Percentiles rank a stretch among this genome's conserved stretches.
phyloP scores from a whole-genome alignment of 2,797 vertebrate species.

The Xiphophorus birchmanni region DNA sequence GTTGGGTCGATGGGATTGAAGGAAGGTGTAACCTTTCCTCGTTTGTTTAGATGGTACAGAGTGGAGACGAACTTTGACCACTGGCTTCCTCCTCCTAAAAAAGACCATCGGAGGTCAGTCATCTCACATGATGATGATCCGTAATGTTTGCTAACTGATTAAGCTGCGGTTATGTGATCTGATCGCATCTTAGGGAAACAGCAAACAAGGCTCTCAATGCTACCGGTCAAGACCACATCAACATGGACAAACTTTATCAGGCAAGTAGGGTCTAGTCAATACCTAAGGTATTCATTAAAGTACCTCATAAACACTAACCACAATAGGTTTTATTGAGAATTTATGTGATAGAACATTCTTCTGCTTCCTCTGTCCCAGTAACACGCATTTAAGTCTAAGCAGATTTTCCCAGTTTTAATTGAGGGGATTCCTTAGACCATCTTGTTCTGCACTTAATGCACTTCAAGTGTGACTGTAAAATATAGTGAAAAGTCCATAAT shows the following conservation, averaged over 20 bases:
- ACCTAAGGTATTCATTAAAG: background rate
- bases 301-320: background rate
- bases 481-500: background rate
- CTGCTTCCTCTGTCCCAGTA: background rate
- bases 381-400: background rate
- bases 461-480: background rate
- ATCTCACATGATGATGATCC: slow-evolving; percentile 1
- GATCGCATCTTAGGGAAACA: slow-evolving; percentile 77
- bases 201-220: slow-evolving; percentile 89
- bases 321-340: background rate
- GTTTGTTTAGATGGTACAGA: slow-evolving; percentile 87
- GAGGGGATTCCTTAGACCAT: background rate
- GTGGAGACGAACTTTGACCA: slow-evolving; percentile 97
- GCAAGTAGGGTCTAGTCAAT: slow-evolving; percentile 62
- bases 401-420: background rate
- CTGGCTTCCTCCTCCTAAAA: slow-evolving; percentile 85
- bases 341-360: background rate
- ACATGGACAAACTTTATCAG: slow-evolving; percentile 84
- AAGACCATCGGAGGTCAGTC: slow-evolving; percentile 85
- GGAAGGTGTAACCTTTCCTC: slow-evolving; percentile 12
- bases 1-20: background rate
- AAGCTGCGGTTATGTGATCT: slow-evolving; percentile 21
- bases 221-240: slow-evolving; percentile 87
- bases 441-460: background rate
- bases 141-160: background rate